These are phyloP conservation scores for Ahaetulla prasina DNA, from an alignment of 2,113 vertebrate species.

Conservation along the genomic window DNA sequence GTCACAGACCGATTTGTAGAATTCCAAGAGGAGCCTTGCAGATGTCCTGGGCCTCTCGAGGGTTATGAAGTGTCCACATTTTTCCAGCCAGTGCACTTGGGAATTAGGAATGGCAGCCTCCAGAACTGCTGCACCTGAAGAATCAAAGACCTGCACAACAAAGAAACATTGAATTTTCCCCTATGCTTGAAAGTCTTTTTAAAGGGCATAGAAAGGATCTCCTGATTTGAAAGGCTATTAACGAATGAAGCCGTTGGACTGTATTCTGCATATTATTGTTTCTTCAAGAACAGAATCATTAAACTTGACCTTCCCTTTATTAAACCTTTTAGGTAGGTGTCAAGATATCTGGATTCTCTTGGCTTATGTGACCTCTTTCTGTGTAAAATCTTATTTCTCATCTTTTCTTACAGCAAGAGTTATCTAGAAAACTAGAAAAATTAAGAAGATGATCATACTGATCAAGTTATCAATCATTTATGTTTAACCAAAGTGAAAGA, in stretches of 20 bases:
- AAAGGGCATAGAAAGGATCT: neutral
- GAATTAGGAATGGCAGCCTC: neutral
- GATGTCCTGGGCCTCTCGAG: neutral
- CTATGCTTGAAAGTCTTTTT: neutral
- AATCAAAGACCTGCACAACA: neutral
- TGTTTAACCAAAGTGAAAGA: neutral
- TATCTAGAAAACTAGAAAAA: neutral
- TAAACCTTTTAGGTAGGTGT: neutral
- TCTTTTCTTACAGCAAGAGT: neutral
- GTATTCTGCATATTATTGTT: neutral
- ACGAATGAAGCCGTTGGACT: neutral
- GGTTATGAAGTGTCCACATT: slow-evolving; percentile 17
- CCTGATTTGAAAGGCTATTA: neutral
- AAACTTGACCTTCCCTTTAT: neutral
- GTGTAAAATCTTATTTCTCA: neutral
- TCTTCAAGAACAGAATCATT: neutral
- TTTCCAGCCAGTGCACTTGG: neutral
- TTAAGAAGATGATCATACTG: neutral
- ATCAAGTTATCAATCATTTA: neutral
- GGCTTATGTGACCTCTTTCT: neutral
- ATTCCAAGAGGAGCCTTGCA: slow-evolving; percentile 6
- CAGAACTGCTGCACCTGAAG: slow-evolving; percentile 1
- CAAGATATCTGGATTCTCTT: neutral
- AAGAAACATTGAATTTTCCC: neutral
- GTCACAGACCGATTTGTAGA: neutral